phyloP scores from a whole-genome alignment of 2,113 vertebrate genomes.

The Oryzias melastigma region DNA sequence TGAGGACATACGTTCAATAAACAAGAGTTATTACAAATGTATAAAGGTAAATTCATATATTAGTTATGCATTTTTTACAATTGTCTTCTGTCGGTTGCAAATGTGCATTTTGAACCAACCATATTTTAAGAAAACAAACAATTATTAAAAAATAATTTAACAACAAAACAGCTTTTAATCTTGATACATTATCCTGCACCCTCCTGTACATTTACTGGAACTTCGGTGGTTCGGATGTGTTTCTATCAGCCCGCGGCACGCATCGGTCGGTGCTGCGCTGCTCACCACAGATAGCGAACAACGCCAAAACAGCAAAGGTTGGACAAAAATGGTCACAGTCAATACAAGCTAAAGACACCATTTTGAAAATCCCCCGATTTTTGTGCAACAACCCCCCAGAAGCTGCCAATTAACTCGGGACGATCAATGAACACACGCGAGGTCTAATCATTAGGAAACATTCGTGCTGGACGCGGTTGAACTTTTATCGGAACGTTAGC shows the following conservation, averaged over 20 bases:
- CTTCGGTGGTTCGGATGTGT: constrained; percentile 23
- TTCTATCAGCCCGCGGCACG: constrained; percentile 30
- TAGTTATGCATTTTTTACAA: too few species aligned
- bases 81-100: too few species aligned
- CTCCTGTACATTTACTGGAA: not conserved
- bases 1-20: too few species aligned
- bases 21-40: too few species aligned
- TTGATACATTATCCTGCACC: not conserved
- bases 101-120: too few species aligned
- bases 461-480: constrained; percentile 32
- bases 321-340: constrained; percentile 74
- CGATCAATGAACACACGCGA: constrained; percentile 36
- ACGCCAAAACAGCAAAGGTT: constrained; percentile 62
- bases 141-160: not conserved
- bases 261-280: constrained; percentile 32
- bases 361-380: constrained; percentile 74
- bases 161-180: constrained; percentile 10
- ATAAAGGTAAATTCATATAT: too few species aligned
- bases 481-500: constrained; percentile 53
- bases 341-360: constrained; percentile 74
- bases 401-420: constrained; percentile 64
- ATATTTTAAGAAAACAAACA: too few species aligned
- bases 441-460: constrained; percentile 10
- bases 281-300: constrained; percentile 57
- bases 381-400: constrained; percentile 61